Evolutionary conservation across 2,113 vertebrate species (phyloP).

Genomic region (Stigmatopora nigra): DNA sequence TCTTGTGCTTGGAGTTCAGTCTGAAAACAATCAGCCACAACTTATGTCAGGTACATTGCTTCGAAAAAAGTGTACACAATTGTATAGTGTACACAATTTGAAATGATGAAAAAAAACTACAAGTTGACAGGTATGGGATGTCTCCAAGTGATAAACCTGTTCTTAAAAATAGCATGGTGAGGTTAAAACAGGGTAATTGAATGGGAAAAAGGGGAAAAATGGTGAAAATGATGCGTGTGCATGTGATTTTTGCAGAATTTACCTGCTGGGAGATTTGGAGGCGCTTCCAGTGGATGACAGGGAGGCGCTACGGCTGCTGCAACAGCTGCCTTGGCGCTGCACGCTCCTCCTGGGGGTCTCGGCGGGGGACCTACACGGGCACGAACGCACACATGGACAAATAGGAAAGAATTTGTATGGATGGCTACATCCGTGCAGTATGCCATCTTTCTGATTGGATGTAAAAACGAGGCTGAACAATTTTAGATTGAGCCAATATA

Average conservation of each 20-base stretch:
- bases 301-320: slow-evolving; percentile 83
- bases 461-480: slow-evolving; percentile 20
- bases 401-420: slow-evolving; percentile 25
- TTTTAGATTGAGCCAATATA: slow-evolving; percentile 6
- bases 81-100: no score
- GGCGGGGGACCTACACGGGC: slow-evolving; percentile 74
- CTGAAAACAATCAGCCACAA: slow-evolving; percentile 38
- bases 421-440: slow-evolving; percentile 22
- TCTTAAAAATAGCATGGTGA: no score
- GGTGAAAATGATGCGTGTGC: background rate
- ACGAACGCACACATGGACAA: slow-evolving; percentile 18
- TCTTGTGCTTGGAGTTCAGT: slow-evolving; percentile 77
- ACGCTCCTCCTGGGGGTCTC: slow-evolving; percentile 78
- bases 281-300: slow-evolving; percentile 80
- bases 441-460: slow-evolving; percentile 7
- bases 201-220: background rate
- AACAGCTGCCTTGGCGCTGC: slow-evolving; percentile 83
- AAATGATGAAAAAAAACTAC: no score
- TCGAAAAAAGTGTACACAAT: no score
- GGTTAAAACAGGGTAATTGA: slow-evolving; percentile 5
- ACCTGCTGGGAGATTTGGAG: slow-evolving; percentile 89
- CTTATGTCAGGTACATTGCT: background rate
- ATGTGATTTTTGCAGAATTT: slow-evolving; percentile 29
- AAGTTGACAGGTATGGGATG: no score
- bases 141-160: no score